Evolutionary conservation across 1,140 invertebrate genomes (phyloP).

Genomic region (Nephila pilipes): DNA sequence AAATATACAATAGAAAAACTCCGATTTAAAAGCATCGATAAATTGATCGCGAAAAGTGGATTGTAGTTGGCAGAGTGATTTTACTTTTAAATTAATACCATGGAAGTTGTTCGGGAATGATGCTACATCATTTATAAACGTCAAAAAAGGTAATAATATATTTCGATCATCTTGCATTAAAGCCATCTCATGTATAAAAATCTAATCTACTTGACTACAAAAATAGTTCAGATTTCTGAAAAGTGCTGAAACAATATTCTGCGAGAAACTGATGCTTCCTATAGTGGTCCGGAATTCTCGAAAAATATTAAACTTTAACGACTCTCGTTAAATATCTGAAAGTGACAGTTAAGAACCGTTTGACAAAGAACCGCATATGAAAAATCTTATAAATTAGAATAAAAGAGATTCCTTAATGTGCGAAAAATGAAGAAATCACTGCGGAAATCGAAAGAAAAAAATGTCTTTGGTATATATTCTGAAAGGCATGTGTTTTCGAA

Average conservation of each 20-base stretch:
- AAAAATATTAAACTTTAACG: slow-evolving; percentile 68
- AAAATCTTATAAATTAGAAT: slow-evolving; percentile 64
- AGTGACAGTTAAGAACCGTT: slow-evolving; percentile 42
- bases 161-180: slow-evolving; percentile 55
- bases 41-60: slow-evolving; percentile 36
- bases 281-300: not conserved
- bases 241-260: slow-evolving; percentile 25
- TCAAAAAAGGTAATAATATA: slow-evolving; percentile 54
- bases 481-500: not conserved
- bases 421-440: slow-evolving; percentile 30
- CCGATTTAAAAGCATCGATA: slow-evolving; percentile 36
- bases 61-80: slow-evolving; percentile 33
- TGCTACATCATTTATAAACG: slow-evolving; percentile 44
- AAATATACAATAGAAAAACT: slow-evolving; percentile 1
- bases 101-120: slow-evolving; percentile 38
- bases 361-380: slow-evolving; percentile 51
- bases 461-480: slow-evolving; percentile 1
- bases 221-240: slow-evolving; percentile 12
- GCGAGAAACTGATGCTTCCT: not conserved
- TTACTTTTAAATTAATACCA: slow-evolving; percentile 45
- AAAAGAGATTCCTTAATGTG: slow-evolving; percentile 48
- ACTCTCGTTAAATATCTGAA: slow-evolving; percentile 55
- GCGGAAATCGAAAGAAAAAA: slow-evolving; percentile 7
- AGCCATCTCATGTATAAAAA: slow-evolving; percentile 50
- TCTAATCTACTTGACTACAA: slow-evolving; percentile 39